A percentile compares a stretch with the other conserved stretches of the same genome.
phyloP scores from a whole-genome alignment of 2,888 invertebrate species.

The Pediacus dermestoides region DNA sequence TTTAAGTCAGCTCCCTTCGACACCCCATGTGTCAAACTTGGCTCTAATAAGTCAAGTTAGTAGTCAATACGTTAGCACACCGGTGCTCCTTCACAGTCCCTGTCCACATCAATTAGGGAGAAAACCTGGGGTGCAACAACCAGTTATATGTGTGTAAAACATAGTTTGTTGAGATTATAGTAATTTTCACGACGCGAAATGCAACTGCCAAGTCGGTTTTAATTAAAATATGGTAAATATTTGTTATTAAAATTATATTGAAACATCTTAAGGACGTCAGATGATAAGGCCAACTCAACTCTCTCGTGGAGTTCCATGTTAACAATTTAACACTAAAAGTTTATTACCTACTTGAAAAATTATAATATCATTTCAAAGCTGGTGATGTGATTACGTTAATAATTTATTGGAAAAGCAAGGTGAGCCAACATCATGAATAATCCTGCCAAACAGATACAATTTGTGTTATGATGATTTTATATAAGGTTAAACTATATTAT shows the following conservation, averaged over 20 bases:
- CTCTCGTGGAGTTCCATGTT: too few relatives aligned
- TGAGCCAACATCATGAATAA: too few relatives aligned
- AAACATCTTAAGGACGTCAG: too few relatives aligned
- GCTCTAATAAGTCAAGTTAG: conserved; percentile 46
- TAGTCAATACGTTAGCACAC: conserved; percentile 40
- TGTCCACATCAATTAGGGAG: conserved; percentile 25
- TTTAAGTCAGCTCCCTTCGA: conserved; percentile 43
- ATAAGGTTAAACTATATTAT: too few relatives aligned
- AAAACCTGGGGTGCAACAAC: conserved; percentile 15
- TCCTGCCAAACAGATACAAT: too few relatives aligned
- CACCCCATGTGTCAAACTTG: conserved; percentile 50
- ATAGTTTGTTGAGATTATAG: conserved; percentile 29
- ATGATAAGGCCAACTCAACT: too few relatives aligned
- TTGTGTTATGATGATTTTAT: too few relatives aligned
- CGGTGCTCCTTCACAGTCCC: conserved; percentile 28
- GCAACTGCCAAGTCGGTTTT: conserved; percentile 25
- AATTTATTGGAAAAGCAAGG: too few relatives aligned
- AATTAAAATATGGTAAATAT: conserved; percentile 18
- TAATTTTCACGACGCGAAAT: conserved; percentile 22
- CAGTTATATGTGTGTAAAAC: conserved; percentile 10
- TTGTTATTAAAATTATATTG: neutral
- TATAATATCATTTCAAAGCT: too few relatives aligned
- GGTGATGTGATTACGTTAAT: too few relatives aligned
- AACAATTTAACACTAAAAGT: too few relatives aligned
- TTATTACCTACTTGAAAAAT: too few relatives aligned